Percentiles rank a stretch among this genome's conserved stretches.
These are phyloP conservation scores for Metacarcinus magister DNA, from an alignment of 2,888 invertebrate genomes.

Conservation along the genomic window DNA sequence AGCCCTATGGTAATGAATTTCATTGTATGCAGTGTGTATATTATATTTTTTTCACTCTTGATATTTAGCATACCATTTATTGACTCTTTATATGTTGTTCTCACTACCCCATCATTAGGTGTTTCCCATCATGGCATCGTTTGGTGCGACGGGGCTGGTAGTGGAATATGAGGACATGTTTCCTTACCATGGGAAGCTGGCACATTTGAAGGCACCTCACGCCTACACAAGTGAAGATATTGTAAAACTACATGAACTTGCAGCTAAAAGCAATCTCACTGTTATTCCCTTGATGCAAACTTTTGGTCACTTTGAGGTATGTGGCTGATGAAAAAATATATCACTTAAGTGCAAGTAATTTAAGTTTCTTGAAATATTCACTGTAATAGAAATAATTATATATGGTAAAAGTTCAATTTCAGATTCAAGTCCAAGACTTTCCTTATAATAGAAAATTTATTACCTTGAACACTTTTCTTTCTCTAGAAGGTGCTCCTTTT, in stretches of 20 bases:
- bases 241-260: constrained; percentile 83
- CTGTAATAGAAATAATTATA: no score
- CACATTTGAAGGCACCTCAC: constrained; percentile 84
- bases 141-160: constrained; percentile 86
- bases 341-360: not conserved
- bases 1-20: not conserved
- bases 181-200: constrained; percentile 86
- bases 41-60: not conserved
- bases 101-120: constrained; percentile 75
- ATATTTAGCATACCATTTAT: not conserved
- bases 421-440: no score
- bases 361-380: no score
- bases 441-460: no score
- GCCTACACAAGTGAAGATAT: constrained; percentile 84
- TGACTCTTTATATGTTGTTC: not conserved
- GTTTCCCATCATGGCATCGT: constrained; percentile 82
- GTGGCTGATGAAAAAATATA: not conserved
- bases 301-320: constrained; percentile 87
- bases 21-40: not conserved
- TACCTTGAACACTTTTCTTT: no score
- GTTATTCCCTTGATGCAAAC: constrained; percentile 87
- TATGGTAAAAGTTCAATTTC: not conserved
- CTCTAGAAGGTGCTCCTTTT: no score
- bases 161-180: constrained; percentile 88
- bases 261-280: constrained; percentile 85